These are phyloP conservation scores for Brachionus rubens DNA, from an alignment of 1,140 invertebrate species.

Conservation along the genomic window DNA sequence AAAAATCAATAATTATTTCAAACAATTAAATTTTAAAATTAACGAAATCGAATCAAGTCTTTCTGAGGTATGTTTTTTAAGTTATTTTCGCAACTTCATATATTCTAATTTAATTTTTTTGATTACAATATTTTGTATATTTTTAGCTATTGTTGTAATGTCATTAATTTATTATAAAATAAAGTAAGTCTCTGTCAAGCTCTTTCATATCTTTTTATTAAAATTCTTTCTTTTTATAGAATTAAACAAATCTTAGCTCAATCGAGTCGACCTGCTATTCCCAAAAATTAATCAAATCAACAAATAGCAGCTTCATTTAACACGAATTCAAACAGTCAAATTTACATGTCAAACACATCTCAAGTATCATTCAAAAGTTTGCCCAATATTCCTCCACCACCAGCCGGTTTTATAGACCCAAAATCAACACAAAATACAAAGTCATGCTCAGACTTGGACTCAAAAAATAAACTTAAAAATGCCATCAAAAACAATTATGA, in stretches of 20 bases:
- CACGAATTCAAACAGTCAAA: neutral
- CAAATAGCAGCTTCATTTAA: constrained; percentile 14
- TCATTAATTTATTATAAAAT: constrained; percentile 45
- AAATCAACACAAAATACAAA: neutral
- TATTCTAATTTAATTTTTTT: neutral
- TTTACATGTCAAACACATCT: constrained; percentile 16
- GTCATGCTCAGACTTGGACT: neutral
- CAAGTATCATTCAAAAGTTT: constrained; percentile 8
- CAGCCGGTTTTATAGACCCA: neutral
- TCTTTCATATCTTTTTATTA: neutral
- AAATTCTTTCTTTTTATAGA: neutral
- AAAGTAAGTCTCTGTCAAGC: neutral
- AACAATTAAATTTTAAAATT: too few species aligned
- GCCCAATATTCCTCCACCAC: neutral
- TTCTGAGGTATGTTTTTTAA: too few species aligned
- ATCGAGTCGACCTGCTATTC: neutral
- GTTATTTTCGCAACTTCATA: neutral
- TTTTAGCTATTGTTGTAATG: constrained; percentile 39
- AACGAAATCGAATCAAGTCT: too few species aligned
- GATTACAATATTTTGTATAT: constrained; percentile 29
- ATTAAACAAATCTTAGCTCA: constrained; percentile 17
- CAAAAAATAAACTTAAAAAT: neutral
- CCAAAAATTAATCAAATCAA: neutral
- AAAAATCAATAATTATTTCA: too few species aligned
- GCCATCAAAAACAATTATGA: constrained; percentile 9